Conservation (phyloP, 2,888 invertebrate genomes). For the Epirrita christyi region DNA sequence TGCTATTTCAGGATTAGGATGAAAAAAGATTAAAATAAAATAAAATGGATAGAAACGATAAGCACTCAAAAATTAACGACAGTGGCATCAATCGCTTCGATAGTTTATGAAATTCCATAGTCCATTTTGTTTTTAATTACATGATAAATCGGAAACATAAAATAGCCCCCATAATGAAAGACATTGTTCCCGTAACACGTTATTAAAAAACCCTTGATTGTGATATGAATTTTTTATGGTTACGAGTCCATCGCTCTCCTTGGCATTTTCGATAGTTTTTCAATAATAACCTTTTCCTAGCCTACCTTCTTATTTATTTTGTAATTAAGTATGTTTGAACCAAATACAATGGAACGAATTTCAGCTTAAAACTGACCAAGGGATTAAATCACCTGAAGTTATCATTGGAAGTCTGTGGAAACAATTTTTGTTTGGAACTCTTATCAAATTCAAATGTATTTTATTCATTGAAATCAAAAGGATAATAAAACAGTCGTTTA, state of each 20-base stretch:
- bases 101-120: not conserved
- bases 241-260: not conserved
- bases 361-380: too few relatives aligned
- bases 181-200: constrained; percentile 10
- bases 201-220: constrained; percentile 34
- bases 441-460: too few relatives aligned
- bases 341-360: too few relatives aligned
- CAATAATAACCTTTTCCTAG: constrained; percentile 10
- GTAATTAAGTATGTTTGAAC: not conserved
- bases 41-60: too few relatives aligned
- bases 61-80: too few relatives aligned
- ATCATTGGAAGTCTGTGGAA: too few relatives aligned
- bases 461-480: too few relatives aligned
- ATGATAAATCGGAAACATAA: not conserved
- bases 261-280: constrained; percentile 22
- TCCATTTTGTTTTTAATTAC: not conserved
- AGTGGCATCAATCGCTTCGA: not conserved
- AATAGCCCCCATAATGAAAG: not conserved
- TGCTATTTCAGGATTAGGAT: too few relatives aligned
- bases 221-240: constrained; percentile 29
- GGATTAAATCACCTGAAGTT: too few relatives aligned
- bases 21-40: too few relatives aligned
- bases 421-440: too few relatives aligned
- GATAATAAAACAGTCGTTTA: too few relatives aligned
- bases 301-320: not conserved